Percentiles rank a stretch among this genome's conserved stretches.
Conservation (phyloP, 1,140 invertebrate species). For the Lethrus apterus region DNA sequence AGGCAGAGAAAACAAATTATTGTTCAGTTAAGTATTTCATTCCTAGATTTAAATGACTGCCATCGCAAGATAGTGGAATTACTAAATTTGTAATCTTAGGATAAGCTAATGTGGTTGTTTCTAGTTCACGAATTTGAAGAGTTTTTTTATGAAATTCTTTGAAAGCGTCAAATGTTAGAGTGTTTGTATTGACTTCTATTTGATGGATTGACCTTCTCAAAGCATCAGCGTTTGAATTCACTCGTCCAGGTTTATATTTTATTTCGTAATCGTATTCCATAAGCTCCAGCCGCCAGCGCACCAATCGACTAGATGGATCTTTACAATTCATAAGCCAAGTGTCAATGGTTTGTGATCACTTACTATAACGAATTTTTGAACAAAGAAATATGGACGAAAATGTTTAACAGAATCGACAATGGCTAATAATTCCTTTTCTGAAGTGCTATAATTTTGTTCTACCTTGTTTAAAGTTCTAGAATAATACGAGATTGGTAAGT, state of each 20-base stretch:
- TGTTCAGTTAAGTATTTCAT: too few species aligned
- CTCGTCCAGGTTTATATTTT: conserved; percentile 20
- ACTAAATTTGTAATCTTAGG: too few species aligned
- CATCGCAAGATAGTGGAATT: too few species aligned
- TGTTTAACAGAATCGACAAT: conserved; percentile 40
- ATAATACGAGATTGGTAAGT: conserved; percentile 28
- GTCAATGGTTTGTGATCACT: conserved; percentile 45
- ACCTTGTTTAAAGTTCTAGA: conserved; percentile 27
- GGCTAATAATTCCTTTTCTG: conserved; percentile 33
- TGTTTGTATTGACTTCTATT: too few species aligned
- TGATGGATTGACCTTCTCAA: too few species aligned
- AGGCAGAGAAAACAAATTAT: too few species aligned
- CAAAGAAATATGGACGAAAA: conserved; percentile 39
- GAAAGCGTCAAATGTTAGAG: too few species aligned
- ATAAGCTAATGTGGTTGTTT: too few species aligned
- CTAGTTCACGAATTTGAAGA: too few species aligned
- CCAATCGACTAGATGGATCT: conserved; percentile 31
- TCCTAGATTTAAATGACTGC: too few species aligned
- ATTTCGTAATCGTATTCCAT: conserved; percentile 21
- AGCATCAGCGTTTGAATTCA: conserved; percentile 15
- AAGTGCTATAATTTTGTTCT: conserved; percentile 29
- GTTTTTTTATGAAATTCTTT: too few species aligned
- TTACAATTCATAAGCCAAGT: too few species aligned
- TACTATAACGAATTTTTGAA: conserved; percentile 28
- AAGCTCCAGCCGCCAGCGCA: conserved; percentile 19